These are phyloP conservation scores for Dolichoris vasculosae DNA, from an alignment of 1,140 invertebrate genomes.

Conservation along the genomic window DNA sequence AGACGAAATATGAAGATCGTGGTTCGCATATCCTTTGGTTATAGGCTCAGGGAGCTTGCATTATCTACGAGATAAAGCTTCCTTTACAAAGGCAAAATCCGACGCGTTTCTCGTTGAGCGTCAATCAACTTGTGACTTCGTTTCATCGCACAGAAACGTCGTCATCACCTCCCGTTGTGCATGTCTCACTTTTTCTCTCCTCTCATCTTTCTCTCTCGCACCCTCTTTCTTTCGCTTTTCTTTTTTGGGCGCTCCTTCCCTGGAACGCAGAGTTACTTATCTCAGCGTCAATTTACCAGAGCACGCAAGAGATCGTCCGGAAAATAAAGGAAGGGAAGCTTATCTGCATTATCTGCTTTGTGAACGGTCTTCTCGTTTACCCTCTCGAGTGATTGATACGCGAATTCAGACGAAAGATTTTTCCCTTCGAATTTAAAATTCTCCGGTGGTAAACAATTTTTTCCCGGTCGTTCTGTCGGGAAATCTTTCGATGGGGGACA, in stretches of 20 bases:
- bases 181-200: background rate
- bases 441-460: slow-evolving; percentile 41
- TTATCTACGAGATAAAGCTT: slow-evolving; percentile 57
- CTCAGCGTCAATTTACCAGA: slow-evolving; percentile 39
- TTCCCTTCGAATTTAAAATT: slow-evolving; percentile 24
- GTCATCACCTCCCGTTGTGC: background rate
- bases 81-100: slow-evolving; percentile 36
- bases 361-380: slow-evolving; percentile 8
- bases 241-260: background rate
- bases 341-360: slow-evolving; percentile 45
- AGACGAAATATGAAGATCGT: slow-evolving; percentile 32
- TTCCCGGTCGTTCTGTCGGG: background rate
- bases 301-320: slow-evolving; percentile 12
- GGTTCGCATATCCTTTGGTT: slow-evolving; percentile 50
- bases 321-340: slow-evolving; percentile 21
- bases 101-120: slow-evolving; percentile 12
- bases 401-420: background rate
- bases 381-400: slow-evolving; percentile 36
- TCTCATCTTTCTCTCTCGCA: background rate
- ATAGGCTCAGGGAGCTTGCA: slow-evolving; percentile 54
- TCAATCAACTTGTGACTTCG: slow-evolving; percentile 37
- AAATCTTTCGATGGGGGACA: background rate
- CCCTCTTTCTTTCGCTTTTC: background rate
- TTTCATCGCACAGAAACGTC: slow-evolving; percentile 8
- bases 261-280: slow-evolving; percentile 12